Base-by-base conservation (phyloP, 2,113 vertebrate genomes). In the Reinhardtius hippoglossoides region DNA sequence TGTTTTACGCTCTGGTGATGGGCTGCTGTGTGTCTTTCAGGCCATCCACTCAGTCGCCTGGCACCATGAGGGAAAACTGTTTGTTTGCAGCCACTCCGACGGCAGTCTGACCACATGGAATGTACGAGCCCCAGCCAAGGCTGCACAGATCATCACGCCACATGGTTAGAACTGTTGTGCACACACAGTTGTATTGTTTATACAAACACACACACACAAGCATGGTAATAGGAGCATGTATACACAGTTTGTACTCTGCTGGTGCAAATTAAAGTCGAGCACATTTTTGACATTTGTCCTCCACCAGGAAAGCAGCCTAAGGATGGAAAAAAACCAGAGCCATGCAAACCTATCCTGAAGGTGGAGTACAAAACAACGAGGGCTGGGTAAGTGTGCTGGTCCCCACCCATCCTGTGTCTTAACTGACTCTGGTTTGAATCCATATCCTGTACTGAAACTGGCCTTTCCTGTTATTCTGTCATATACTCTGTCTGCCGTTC, bases 51-150 rank as follows among this genome's bases (percentile, higher is more conserved):
- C 97, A 0, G 96, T 98, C 56, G 97, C 96, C 87, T 99, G 98
- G 98, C 98, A 99, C 89, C 98, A 99, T 60, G 98, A 99, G 94
- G 98, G 98, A 62, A 99, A 99, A 80, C 98, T 98, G 67, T 99
- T 99, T 88, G 95, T 98, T 74, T 99, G 98, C 92, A 99, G 98
- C 93, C 98, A 99, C 92, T 99, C 98, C 18, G 98, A 99, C 87
- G 98, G 98, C 72, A 97, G 97, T 52, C 93, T 99, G 94, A 99
- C 97, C 87, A 96, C 96, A 90, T 99, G 98, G 98, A 98, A 97
- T 90, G 91, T 99, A 92, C 96, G 96, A 81, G 94, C 94, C 63
- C 96, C 97, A 50, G 87, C 96, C 75, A 99, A 97, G 88, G 94
- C 96, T 65, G 90, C 93, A 46, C 97, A 98, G 94, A 98, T 96